Evolutionary conservation across 1,140 invertebrate genomes (phyloP), one percentile per base, ranked within the genome.

Genomic region (Drosophila ercepeae): DNA sequence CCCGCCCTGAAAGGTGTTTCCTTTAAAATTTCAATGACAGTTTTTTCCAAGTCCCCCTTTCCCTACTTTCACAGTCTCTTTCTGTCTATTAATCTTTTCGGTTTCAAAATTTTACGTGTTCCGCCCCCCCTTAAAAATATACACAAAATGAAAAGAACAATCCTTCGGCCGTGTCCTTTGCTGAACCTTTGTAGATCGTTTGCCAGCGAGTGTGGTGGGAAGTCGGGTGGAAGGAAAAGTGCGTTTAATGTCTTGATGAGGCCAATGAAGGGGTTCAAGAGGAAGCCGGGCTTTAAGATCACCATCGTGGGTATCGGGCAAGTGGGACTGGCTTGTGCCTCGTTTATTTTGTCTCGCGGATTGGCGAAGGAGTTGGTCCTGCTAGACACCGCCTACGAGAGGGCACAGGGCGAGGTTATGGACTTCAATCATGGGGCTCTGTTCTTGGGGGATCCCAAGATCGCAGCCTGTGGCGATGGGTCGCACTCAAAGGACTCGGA

Each of bases 401-500:
- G 29, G 29, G 49, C 55, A 1, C 27, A 70, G n/a, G 68, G 55
- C 2, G 78, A 82, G 29, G 27, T 50, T 0, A n/a, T 50, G 18
- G 78, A 82, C 18, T 36, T 82, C 0, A 54, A 58, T 18, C 78
- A 82, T 14, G 78, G 4, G 2, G 46, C 72, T 2, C 21, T 11
- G 11, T 39, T 61, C 16, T 4, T 82, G 4, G 54, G 34, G 0
- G 70, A 76, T 64, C 59, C 78, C 0, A 44, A 11, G 4, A 23
- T 82, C 14, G 23, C 14, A 0, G 34, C 58, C 23, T 70, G 60
- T 8, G 39, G 21, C 6, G 96, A 98, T 92, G 97, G 96, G 72
- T 88, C 93, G 0, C 92, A 94, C 1, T 94, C 95, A 8, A 96
- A 94, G 18, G 94, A 94, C 34, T 98, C 97, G 0, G 94, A 94